A percentile compares a stretch with the other conserved stretches of the same genome.
These are phyloP conservation scores for Argynnis bischoffii DNA, from an alignment of 2,888 invertebrate genomes.

Conservation along the genomic window DNA sequence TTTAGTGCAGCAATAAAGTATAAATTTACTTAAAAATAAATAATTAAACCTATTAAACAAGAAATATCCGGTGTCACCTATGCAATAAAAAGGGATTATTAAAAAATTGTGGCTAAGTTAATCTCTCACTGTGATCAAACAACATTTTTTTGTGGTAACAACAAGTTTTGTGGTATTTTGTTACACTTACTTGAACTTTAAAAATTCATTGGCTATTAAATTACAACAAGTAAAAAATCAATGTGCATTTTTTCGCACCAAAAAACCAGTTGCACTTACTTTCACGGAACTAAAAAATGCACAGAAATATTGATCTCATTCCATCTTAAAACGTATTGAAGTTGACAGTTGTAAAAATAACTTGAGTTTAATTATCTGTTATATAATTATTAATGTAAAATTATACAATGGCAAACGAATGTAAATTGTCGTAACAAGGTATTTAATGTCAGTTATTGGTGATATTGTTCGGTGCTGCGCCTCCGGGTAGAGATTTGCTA, in stretches of 20 bases:
- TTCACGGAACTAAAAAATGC: constrained; percentile 31
- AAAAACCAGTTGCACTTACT: constrained; percentile 33
- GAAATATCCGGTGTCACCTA: constrained; percentile 27
- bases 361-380: constrained; percentile 28
- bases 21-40: not conserved
- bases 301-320: constrained; percentile 18
- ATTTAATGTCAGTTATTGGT: constrained; percentile 24
- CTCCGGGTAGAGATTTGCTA: constrained; percentile 9
- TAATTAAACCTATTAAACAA: constrained; percentile 1
- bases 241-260: constrained; percentile 33
- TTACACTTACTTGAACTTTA: constrained; percentile 39
- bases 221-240: constrained; percentile 34
- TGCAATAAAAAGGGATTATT: constrained; percentile 15
- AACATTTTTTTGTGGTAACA: constrained; percentile 23
- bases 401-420: constrained; percentile 27
- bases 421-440: constrained; percentile 23
- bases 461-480: not conserved
- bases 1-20: not conserved
- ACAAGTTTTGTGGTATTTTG: constrained; percentile 35
- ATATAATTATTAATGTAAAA: constrained; percentile 24
- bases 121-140: constrained; percentile 22
- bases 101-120: constrained; percentile 24
- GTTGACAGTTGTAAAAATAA: constrained; percentile 34
- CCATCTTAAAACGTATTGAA: constrained; percentile 25
- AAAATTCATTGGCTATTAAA: constrained; percentile 32